Base-by-base conservation (phyloP, 2,797 vertebrate genomes). In the Hybognathus amarus region DNA sequence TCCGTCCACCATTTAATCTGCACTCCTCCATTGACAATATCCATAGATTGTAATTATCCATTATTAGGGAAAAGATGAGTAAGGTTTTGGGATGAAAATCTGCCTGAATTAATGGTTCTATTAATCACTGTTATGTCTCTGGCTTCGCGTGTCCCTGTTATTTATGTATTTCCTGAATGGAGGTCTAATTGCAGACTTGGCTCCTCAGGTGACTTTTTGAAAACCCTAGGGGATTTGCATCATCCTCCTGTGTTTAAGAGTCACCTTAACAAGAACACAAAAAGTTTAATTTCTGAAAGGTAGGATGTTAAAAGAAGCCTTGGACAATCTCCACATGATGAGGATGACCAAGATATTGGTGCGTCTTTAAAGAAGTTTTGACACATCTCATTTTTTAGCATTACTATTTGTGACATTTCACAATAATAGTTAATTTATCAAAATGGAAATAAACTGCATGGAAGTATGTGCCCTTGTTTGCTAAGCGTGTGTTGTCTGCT, bases 21-120 rank as follows among this genome's bases (percentile, higher is more conserved):
- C 87, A 84, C 87, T 88, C 82, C 64, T 83, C 87, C 85, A 77
- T 76, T 86, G 88, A 89, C 78, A 84, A 88, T 86, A 85, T 87
- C 88, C 84, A 88, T 87, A 90, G 85, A 88, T 87, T 83, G 88
- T 84, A 86, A 87, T 89, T 87, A 89, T 80, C 87, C 73, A 88
- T 88, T 89, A 88, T 89, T 84, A 85, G 83, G 82, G 66, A 83
- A 88, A 87, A 84, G 89, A 89, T 89, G 87, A 90, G 88, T 87
- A 89, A 88, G 89, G 86, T 88, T 90, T 90, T 86, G 86, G 84
- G 86, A 88, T 84, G 83, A 87, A 87, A 90, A 83, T 87, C 71
- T 76, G 83, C 83, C 52, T 86, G 82, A 86, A 89, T 89, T 85
- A 90, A 90, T 88, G 88, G 82, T 80, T 82, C 74, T 84, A 90